A percentile compares a stretch with the other conserved stretches of the same genome.
Conservation (phyloP, 2,113 vertebrate genomes). For the Phrynosoma platyrhinos region DNA sequence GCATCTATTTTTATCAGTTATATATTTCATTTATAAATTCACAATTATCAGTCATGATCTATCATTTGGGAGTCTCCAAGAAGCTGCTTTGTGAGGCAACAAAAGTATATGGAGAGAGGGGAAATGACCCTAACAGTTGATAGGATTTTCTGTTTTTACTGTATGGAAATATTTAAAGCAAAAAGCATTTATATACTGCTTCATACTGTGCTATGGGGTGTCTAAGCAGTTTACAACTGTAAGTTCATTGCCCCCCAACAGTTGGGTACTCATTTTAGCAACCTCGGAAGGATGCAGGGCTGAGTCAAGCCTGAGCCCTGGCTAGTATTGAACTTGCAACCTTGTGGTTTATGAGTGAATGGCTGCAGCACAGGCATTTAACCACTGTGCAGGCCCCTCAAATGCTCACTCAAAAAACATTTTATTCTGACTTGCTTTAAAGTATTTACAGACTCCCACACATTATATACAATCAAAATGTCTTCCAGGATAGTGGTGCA, state of each 20-base stretch:
- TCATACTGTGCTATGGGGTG: too few species aligned
- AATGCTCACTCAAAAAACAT: conserved; percentile 8
- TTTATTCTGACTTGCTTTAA: conserved; percentile 43
- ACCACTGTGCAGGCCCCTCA: too few species aligned
- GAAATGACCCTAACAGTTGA: background rate
- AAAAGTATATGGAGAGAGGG: conserved; percentile 26
- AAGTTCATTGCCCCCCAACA: too few species aligned
- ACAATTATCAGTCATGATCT: conserved; percentile 38
- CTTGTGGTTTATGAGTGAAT: too few species aligned
- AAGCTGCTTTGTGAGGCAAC: conserved; percentile 42
- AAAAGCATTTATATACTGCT: too few species aligned
- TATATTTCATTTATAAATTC: background rate
- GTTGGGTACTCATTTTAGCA: too few species aligned
- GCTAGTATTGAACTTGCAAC: too few species aligned
- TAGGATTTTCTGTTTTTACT: conserved; percentile 45
- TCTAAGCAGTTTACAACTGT: too few species aligned
- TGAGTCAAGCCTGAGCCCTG: too few species aligned
- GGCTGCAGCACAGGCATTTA: too few species aligned
- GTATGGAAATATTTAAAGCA: conserved; percentile 55
- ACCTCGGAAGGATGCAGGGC: too few species aligned
- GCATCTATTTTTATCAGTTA: background rate
- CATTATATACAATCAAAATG: conserved; percentile 33
- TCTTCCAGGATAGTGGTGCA: conserved; percentile 32
- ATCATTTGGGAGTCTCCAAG: background rate
- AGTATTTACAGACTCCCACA: conserved; percentile 41